Evolutionary conservation across 2,797 vertebrate genomes (phyloP).

Genomic region (Syngnathus acus): DNA sequence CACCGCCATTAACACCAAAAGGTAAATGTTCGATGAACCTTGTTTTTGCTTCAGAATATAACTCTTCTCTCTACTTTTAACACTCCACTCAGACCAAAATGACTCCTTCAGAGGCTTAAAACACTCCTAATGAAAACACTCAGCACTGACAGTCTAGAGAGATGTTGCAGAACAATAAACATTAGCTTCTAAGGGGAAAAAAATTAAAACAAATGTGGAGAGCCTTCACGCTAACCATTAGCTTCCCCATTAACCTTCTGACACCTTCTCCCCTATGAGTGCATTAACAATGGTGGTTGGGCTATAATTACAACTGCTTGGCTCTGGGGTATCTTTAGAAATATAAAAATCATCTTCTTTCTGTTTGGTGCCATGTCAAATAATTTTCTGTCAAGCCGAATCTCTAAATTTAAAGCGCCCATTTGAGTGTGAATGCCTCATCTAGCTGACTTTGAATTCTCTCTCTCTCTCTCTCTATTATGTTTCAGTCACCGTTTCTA

Average conservation of each 20-base stretch:
- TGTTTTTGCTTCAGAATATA: conserved; percentile 11
- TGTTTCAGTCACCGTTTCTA: background rate
- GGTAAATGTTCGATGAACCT: background rate
- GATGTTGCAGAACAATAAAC: conserved; percentile 22
- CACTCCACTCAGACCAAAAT: conserved; percentile 17
- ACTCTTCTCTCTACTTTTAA: background rate
- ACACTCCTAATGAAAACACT: conserved; percentile 27
- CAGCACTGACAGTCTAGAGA: background rate
- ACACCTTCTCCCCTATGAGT: conserved; percentile 19
- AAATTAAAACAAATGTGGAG: conserved; percentile 25
- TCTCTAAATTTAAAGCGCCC: background rate
- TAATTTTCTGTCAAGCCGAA: background rate
- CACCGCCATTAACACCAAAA: background rate
- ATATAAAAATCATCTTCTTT: background rate
- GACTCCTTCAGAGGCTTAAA: conserved; percentile 22
- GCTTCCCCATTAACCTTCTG: conserved; percentile 43
- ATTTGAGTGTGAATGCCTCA: background rate
- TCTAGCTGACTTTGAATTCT: background rate
- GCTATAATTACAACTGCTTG: conserved; percentile 13
- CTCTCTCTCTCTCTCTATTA: no score
- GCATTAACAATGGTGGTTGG: conserved; percentile 21
- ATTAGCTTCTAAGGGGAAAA: conserved; percentile 15
- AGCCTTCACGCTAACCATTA: conserved; percentile 32
- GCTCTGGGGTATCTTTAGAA: background rate
- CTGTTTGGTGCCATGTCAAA: background rate